A percentile compares a stretch with the other conserved stretches of the same genome.
Evolutionary conservation across 2,797 vertebrate species (phyloP).

Genomic region (Protosalanx chinensis): DNA sequence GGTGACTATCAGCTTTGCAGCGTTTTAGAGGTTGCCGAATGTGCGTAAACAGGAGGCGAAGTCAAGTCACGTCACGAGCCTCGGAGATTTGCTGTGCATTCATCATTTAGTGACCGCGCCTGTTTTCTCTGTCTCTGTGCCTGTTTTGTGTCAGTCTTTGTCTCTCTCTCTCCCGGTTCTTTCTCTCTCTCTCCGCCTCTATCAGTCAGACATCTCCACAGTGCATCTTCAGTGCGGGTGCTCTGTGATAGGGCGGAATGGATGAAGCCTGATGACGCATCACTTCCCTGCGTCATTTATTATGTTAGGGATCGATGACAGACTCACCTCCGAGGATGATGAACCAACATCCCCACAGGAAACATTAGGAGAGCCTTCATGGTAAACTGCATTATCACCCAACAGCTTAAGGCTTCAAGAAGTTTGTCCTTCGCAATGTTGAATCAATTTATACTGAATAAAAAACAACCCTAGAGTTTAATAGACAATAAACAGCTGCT

Average conservation of each 20-base stretch:
- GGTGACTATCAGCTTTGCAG: conserved; percentile 14
- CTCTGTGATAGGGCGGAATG: conserved; percentile 58
- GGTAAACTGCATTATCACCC: neutral
- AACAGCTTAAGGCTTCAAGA: neutral
- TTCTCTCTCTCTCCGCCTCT: neutral
- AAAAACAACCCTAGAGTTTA: conserved; percentile 38
- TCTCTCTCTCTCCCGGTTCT: conserved; percentile 13
- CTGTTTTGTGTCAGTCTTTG: neutral
- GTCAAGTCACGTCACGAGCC: neutral
- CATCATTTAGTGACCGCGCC: neutral
- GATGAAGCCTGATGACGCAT: conserved; percentile 64
- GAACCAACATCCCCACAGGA: conserved; percentile 47
- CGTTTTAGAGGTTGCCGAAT: neutral
- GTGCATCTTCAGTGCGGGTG: conserved; percentile 54
- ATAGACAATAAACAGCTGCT: conserved; percentile 48
- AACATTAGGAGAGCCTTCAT: conserved; percentile 23
- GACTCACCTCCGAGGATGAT: conserved; percentile 57
- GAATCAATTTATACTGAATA: conserved; percentile 13
- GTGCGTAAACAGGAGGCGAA: neutral
- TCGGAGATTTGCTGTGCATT: neutral
- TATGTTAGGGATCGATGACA: conserved; percentile 61
- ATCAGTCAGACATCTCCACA: conserved; percentile 49
- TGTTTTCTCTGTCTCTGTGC: conserved; percentile 5
- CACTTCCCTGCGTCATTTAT: conserved; percentile 61
- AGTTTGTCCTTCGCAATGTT: conserved; percentile 12